Conservation (phyloP, 2,797 vertebrate species). For the Platyrinchus mystaceus region DNA sequence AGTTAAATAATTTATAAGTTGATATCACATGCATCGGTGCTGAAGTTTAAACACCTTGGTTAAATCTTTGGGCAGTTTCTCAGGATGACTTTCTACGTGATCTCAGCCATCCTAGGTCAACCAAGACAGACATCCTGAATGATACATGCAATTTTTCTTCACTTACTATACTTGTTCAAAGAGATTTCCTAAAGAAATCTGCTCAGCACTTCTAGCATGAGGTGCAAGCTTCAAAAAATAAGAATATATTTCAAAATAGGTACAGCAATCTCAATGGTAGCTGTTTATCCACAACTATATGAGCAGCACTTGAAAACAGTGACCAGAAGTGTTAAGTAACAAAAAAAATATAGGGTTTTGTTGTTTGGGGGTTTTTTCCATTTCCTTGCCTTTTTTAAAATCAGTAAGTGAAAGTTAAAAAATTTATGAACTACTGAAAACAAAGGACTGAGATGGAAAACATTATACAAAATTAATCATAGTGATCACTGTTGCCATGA, state of each 20-base stretch:
- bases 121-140: rapidly evolving
- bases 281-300: not conserved
- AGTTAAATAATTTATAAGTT: not conserved
- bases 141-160: not conserved
- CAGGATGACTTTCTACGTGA: not conserved
- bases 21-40: not conserved
- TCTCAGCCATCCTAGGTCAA: not conserved
- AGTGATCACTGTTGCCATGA: not conserved
- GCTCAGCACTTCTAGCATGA: not conserved
- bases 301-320: not conserved
- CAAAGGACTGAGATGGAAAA: not conserved
- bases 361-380: not conserved
- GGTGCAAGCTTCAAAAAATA: not conserved
- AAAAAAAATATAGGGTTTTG: not conserved
- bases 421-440: conserved; percentile 27
- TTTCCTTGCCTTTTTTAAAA: not conserved
- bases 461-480: conserved; percentile 12
- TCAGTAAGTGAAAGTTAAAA: conserved; percentile 12
- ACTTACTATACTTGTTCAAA: not conserved
- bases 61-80: not conserved
- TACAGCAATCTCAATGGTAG: not conserved
- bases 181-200: not conserved
- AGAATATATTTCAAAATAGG: not conserved
- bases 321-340: not conserved
- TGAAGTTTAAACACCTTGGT: not conserved